A percentile compares a stretch with the other conserved stretches of the same genome.
phyloP scores from a whole-genome alignment of 1,140 invertebrate genomes.

The Bombus picipes region DNA sequence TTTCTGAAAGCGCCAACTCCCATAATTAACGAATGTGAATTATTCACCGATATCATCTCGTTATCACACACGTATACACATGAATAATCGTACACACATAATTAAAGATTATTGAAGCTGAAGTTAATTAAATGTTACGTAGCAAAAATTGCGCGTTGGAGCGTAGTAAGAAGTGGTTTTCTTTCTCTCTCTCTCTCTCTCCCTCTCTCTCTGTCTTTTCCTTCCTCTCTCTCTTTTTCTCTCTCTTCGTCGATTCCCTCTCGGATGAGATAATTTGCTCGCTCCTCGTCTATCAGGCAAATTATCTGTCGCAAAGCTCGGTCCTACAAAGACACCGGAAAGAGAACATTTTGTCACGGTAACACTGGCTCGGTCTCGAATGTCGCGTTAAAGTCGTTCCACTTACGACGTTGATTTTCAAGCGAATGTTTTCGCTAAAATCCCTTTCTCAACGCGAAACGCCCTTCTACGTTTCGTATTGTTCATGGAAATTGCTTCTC shows the following conservation, averaged over 20 bases:
- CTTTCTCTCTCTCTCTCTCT: neutral
- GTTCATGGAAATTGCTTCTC: neutral
- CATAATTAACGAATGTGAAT: neutral
- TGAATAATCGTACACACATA: neutral
- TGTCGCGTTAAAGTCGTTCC: neutral
- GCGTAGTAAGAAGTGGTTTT: neutral
- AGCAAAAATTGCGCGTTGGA: neutral
- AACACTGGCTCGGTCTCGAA: neutral
- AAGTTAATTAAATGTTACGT: slow-evolving; percentile 26
- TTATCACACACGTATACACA: neutral
- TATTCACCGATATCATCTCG: slow-evolving; percentile 6
- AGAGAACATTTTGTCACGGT: slow-evolving; percentile 7
- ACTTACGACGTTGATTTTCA: neutral
- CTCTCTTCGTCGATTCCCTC: neutral
- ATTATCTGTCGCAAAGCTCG: slow-evolving; percentile 10
- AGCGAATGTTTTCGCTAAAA: neutral
- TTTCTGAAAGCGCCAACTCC: neutral
- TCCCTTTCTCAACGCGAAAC: neutral
- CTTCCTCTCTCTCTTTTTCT: neutral
- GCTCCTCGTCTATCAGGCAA: neutral
- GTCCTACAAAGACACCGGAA: slow-evolving; percentile 9
- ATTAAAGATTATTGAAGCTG: slow-evolving; percentile 8
- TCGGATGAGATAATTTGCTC: slow-evolving; percentile 4
- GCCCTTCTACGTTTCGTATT: no score
- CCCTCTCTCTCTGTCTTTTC: neutral